Base-by-base conservation (phyloP, 2,113 vertebrate genomes). In the Anoura caudifer region DNA sequence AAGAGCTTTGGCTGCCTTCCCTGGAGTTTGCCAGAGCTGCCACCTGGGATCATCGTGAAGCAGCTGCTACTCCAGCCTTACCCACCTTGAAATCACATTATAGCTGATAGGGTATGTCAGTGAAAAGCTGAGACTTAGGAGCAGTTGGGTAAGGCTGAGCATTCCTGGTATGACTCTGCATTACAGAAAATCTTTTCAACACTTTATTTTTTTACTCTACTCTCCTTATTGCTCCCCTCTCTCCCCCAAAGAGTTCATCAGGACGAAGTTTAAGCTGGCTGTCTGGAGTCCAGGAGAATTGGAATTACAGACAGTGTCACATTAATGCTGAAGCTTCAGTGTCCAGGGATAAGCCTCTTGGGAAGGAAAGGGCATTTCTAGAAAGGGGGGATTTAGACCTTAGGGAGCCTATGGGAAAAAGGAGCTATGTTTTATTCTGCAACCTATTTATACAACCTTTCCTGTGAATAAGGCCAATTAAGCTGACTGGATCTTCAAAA, bases 401-500 rank as follows among this genome's bases (percentile, higher is more conserved):
- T 6, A 83, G 38, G 43, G 83, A 43, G 19, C 24, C 16, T 17
- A 17, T 56, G 19, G 13, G 13, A 50, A 79, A 59, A 4, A n/a
- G 16, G 14, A 45, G 6, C 28, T 70, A 5, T 43, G 36, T 14
- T 72, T 76, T 75, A 28, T 70, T 90, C 50, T 89, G 65, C 28
- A 81, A 47, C 16, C 6, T 63, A 45, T 26, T 94, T 56, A 70
- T 8, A 28, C 63, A 90, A 73, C 17, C 63, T 95, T 52, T 94
- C 7, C 13, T 28, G 67, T n/a, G 65, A 96, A 63, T 77, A 84
- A 90, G 19, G 24, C n/a, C 56, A 50, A 31, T 94, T 84, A 63
- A 84, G 9, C 28, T 93, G 85, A 90, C 86, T 79, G 19, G 91
- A 63, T 88, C 19, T 88, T 52, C 16, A 90, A 96, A 96, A 91